Evolutionary conservation across 2,797 vertebrate species (phyloP), one percentile per base, ranked within the genome.

Genomic region (Lerista edwardsae): DNA sequence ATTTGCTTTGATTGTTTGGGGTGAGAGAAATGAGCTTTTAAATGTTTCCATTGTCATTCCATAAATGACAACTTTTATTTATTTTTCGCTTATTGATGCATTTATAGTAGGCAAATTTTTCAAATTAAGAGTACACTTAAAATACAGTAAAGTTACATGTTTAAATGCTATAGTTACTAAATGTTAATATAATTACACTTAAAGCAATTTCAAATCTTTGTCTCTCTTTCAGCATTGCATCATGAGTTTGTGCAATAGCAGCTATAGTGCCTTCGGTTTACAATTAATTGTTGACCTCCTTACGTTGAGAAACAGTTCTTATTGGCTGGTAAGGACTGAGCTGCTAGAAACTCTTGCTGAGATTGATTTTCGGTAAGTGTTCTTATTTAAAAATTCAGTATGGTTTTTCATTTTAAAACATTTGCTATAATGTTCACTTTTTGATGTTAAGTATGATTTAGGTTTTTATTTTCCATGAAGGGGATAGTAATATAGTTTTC

Each of bases 291-390:
- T 98, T 15, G 96, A 99, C 87, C 91, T 99, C 79, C 95, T 99
- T 62, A 93, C 96, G 0, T 94, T 99, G 88, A 97, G 96, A 93
- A 97, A 97, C 84, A 98, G 97, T 29, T 98, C 98, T 9, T 99
- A 99, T 31, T 99, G 98, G 98, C 96, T 99, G 1, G 98, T 99
- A 83, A 96, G 99, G 88, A 99, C 98, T 0, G 99, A 99, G 92
- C 97, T 99, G 57, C 91, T 99, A 89, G 98, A 99, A 91, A 99
- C 98, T 0, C 93, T 99, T 77, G 97, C 98, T 2, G 99, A 99
- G 89, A 96, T 98, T 19, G 99, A 99, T 94, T 99, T 99, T 86
- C 95, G 99, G 99, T 98, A 94, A 88, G 93, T 79, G 10, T 29
- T 25, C 9, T 0, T 79, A 1, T 36, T 88, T 44, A 23, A 6